Evolutionary conservation across 2,797 vertebrate species (phyloP), one percentile per base, ranked within the genome.

Genomic region (Siniperca undulata): DNA sequence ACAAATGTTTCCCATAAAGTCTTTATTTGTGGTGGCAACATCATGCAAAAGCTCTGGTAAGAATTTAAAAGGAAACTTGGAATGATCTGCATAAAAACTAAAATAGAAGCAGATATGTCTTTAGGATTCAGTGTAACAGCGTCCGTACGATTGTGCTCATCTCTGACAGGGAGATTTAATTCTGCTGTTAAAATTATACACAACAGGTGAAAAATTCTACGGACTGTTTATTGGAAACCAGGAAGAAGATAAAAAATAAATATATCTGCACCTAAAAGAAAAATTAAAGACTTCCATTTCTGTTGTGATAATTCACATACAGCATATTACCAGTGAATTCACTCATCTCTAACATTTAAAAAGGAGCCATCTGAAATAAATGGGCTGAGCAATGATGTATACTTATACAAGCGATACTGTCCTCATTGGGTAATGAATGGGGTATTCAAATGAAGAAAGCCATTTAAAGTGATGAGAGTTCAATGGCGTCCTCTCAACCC

Each of bases 11-110:
- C 81, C 90, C 82, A 90, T 88, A 81, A 88, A 86, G 84, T 89
- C 68, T 95, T 95, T 95, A 95, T 95, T 95, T 83, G 83, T 92
- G 89, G 85, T 83, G 84, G 86, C 88, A 91, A 91, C 78, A 89
- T 91, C 92, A 93, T 93, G 91, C 93, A 92, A 91, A 93, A 90
- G 84, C 84, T 90, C 69, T 27, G 61, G 27, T 56, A 53, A 53
- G n/a, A 78, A 77, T 81, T 67, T 2, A 70, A 80, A 86, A 69
- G 27, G 53, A 74, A 77, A 81, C 7, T 67, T 73, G 83, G 82
- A 91, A 89, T 88, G 84, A 78, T 67, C 60, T 83, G 75, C 65
- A 83, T 75, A 36, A 84, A 71, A 83, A 79, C 38, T 53, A 11
- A 71, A 77, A 58, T 1, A 59, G 36, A 82, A 74, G 75, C 78